Conservation (phyloP, 2,797 vertebrate genomes). For the Nannoperca australis region DNA sequence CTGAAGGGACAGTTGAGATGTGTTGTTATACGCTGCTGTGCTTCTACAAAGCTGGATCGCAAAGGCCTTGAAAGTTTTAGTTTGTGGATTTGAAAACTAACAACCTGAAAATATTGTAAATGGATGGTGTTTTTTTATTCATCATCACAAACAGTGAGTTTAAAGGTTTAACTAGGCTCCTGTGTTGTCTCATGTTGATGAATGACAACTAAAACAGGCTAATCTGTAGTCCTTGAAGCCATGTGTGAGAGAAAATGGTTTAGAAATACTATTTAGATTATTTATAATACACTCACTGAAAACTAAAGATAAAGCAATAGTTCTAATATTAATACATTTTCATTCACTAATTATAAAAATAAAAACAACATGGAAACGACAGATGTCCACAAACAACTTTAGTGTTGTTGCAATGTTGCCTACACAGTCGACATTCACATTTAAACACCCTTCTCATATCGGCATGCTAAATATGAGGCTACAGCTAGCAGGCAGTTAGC, state of each 20-base stretch:
- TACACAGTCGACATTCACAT: neutral
- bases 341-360: neutral
- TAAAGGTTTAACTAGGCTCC: too few relatives aligned
- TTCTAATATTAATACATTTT: neutral
- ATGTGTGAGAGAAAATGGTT: neutral
- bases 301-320: neutral
- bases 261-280: neutral
- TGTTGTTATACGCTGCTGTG: neutral
- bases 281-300: neutral
- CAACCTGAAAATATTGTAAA: neutral
- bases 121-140: neutral
- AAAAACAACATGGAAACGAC: neutral
- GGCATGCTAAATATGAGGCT: too few relatives aligned
- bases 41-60: neutral
- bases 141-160: neutral
- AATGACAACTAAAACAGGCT: neutral
- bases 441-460: too few relatives aligned
- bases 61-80: neutral
- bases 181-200: neutral
- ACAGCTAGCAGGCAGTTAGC: too few relatives aligned
- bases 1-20: slow-evolving; percentile 8
- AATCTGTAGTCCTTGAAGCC: neutral
- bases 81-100: neutral
- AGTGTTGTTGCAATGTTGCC: neutral
- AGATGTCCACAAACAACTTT: neutral